phyloP scores from a whole-genome alignment of 2,888 invertebrate species.

The Lacanobia wlatinum region DNA sequence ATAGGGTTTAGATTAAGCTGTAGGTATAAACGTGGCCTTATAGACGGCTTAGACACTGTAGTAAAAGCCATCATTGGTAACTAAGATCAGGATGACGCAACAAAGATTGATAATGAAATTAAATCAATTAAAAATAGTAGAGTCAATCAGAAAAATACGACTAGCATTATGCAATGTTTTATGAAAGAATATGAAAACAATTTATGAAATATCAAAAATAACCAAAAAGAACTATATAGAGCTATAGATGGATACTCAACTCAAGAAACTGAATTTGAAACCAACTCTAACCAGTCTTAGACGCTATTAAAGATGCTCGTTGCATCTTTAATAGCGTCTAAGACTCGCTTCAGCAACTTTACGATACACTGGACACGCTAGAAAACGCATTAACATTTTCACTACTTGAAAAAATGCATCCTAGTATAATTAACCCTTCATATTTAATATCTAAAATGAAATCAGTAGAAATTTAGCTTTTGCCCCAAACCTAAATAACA shows the following conservation, averaged over 20 bases:
- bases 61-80: constrained; percentile 57
- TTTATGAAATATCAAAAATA: too few relatives aligned
- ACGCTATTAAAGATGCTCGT: too few relatives aligned
- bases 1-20: constrained; percentile 25
- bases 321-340: too few relatives aligned
- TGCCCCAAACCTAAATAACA: constrained; percentile 5
- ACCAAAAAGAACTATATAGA: too few relatives aligned
- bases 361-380: constrained; percentile 37
- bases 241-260: too few relatives aligned
- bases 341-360: constrained; percentile 38
- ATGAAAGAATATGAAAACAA: constrained; percentile 1
- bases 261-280: too few relatives aligned
- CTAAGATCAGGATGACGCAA: constrained; percentile 49
- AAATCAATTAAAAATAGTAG: too few relatives aligned
- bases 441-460: constrained; percentile 46
- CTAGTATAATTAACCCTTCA: constrained; percentile 40
- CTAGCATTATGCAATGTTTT: constrained; percentile 1
- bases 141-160: background rate
- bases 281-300: too few relatives aligned
- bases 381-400: constrained; percentile 44
- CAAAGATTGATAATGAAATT: too few relatives aligned
- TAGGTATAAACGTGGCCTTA: constrained; percentile 42
- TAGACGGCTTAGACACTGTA: constrained; percentile 49
- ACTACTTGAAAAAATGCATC: constrained; percentile 29
- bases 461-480: constrained; percentile 14